Percentiles rank a stretch among this genome's conserved stretches.
These are phyloP conservation scores for Halocaridina rubra DNA, from an alignment of 2,888 invertebrate genomes.

Conservation along the genomic window DNA sequence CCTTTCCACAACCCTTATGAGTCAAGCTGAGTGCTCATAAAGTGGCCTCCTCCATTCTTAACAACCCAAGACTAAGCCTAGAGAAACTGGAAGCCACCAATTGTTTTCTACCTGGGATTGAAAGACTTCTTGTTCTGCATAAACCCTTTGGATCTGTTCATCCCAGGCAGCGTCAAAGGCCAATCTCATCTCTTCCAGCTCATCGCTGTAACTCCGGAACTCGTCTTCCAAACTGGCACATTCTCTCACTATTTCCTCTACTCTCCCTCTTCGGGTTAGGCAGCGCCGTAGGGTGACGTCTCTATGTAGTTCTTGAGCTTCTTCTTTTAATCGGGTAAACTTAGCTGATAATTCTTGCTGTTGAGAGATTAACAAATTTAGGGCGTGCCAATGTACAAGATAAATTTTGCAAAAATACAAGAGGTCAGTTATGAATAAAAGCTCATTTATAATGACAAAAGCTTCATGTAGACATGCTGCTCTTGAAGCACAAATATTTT, in stretches of 20 bases:
- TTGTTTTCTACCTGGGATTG: conserved; percentile 72
- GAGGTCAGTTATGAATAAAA: no score
- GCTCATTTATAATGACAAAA: no score
- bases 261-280: conserved; percentile 57
- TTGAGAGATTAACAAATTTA: no score
- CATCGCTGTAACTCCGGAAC: conserved; percentile 66
- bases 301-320: conserved; percentile 77
- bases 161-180: conserved; percentile 79
- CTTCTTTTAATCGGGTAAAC: conserved; percentile 74
- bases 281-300: conserved; percentile 77
- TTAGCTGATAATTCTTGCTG: conserved; percentile 74
- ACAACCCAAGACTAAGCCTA: no score
- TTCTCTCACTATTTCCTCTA: conserved; percentile 70
- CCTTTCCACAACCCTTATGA: no score
- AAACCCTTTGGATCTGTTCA: conserved; percentile 78
- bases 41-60: no score
- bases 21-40: no score
- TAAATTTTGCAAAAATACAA: no score
- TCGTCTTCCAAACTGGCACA: conserved; percentile 75
- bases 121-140: conserved; percentile 79
- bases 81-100: no score
- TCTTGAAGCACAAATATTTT: no score
- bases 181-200: conserved; percentile 74
- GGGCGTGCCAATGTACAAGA: no score
- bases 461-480: no score